Percentiles rank a stretch among this genome's conserved stretches.
Evolutionary conservation across 2,888 invertebrate genomes (phyloP).

Genomic region (Tortricodes alternella): DNA sequence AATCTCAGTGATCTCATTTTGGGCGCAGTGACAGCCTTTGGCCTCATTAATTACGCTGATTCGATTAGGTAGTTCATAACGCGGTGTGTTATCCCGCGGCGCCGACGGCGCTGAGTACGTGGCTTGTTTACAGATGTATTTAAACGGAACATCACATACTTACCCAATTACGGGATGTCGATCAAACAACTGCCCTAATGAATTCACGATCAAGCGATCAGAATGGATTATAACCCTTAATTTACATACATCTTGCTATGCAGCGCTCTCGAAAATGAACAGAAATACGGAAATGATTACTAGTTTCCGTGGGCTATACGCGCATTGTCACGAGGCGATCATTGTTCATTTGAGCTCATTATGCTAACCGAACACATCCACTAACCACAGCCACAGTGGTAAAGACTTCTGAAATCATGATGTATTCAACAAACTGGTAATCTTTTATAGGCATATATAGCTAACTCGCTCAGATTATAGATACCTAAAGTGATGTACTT

Average conservation of each 20-base stretch:
- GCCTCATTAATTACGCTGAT: constrained; percentile 56
- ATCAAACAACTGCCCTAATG: constrained; percentile 8
- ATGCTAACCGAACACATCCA: constrained; percentile 7
- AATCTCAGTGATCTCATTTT: constrained; percentile 73
- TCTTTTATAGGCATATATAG: neutral
- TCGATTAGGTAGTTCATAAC: constrained; percentile 47
- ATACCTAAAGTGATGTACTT: neutral
- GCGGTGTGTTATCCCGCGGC: neutral
- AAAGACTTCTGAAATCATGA: constrained; percentile 11
- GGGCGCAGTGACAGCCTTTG: constrained; percentile 53
- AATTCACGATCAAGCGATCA: neutral
- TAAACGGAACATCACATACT: constrained; percentile 12
- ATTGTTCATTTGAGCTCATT: constrained; percentile 10
- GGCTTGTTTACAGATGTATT: constrained; percentile 13
- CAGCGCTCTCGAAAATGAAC: neutral
- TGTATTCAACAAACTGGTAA: neutral
- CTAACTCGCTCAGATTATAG: neutral
- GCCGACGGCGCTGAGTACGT: neutral
- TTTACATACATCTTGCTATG: neutral
- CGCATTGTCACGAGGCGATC: constrained; percentile 3
- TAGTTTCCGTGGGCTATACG: neutral
- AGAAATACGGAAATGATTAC: neutral
- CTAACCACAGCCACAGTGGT: constrained; percentile 4
- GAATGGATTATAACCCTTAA: neutral
- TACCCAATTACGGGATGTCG: constrained; percentile 6